Evolutionary conservation across 2,797 vertebrate species (phyloP).

Genomic region (Crax fasciolata): DNA sequence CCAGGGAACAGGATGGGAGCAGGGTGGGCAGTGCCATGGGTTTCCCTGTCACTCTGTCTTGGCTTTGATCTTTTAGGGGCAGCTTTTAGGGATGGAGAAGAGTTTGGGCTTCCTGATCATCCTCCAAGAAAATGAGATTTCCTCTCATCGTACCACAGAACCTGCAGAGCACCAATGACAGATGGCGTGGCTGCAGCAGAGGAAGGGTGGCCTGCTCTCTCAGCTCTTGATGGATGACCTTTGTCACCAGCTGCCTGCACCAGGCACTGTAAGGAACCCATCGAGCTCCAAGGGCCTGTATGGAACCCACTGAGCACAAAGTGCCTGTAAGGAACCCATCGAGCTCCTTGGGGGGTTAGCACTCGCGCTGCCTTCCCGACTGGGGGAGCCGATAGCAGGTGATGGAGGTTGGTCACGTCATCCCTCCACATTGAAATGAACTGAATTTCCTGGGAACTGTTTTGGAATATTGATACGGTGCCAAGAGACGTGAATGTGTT

Average conservation of each 20-base stretch:
- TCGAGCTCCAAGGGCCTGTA: neutral
- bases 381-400: neutral
- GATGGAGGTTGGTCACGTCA: neutral
- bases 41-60: neutral
- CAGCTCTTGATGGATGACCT: neutral
- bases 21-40: neutral
- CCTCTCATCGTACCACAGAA: neutral
- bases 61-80: neutral
- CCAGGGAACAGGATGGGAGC: neutral
- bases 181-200: neutral
- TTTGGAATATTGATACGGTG: neutral
- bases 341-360: neutral
- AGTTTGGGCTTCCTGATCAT: neutral
- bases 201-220: neutral
- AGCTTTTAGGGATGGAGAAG: neutral
- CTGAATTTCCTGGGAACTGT: neutral
- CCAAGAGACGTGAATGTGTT: rapidly evolving
- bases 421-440: neutral
- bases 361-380: rapidly evolving
- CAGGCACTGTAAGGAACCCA: neutral
- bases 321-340: neutral
- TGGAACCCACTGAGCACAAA: neutral
- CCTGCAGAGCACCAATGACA: neutral
- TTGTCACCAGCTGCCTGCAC: neutral
- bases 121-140: neutral